phyloP scores from a whole-genome alignment of 2,888 invertebrate species.

The Pristionchus entomophagus region DNA sequence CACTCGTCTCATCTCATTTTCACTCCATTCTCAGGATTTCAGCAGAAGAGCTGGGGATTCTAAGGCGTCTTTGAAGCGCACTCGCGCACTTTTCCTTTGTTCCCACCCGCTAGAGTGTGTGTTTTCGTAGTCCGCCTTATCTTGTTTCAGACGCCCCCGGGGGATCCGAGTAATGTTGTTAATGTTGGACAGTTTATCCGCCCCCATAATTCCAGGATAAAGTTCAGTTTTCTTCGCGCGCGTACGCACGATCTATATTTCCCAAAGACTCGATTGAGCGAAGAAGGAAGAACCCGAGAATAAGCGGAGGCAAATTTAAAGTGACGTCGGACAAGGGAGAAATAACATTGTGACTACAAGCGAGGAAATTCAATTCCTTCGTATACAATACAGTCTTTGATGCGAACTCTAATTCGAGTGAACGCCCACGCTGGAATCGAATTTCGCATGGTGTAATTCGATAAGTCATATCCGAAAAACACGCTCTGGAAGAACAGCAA shows the following conservation, averaged over 20 bases:
- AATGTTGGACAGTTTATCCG: neutral
- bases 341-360: neutral
- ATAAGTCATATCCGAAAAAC: too few relatives aligned
- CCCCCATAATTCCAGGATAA: neutral
- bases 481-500: too few relatives aligned
- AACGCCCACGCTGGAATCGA: neutral
- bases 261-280: neutral
- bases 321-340: neutral
- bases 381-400: neutral
- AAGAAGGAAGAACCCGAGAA: neutral
- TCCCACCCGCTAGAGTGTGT: neutral
- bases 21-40: too few relatives aligned
- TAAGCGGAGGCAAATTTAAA: neutral
- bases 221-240: neutral
- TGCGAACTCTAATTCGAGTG: neutral
- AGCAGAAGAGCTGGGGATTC: too few relatives aligned
- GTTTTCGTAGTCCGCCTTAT: neutral
- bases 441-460: neutral
- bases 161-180: too few relatives aligned
- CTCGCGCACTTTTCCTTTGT: neutral
- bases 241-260: neutral
- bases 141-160: neutral
- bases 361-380: neutral
- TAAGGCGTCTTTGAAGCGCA: too few relatives aligned
- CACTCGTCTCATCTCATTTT: too few relatives aligned